phyloP scores from a whole-genome alignment of 2,797 vertebrate species.

The Thunnus albacares region DNA sequence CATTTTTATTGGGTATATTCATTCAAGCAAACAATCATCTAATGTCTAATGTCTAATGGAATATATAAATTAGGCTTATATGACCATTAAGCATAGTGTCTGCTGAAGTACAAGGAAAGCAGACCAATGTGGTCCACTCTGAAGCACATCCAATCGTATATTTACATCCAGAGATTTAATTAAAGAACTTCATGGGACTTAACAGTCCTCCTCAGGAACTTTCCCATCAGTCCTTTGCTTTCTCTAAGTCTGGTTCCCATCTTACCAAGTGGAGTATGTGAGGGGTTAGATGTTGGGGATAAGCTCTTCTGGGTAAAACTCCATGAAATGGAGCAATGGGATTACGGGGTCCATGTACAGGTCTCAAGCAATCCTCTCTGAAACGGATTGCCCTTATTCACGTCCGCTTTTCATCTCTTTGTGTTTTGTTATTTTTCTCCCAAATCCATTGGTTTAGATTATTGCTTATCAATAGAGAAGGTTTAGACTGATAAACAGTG shows the following conservation, averaged over 20 bases:
- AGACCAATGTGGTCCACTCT: not conserved
- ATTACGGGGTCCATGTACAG: slow-evolving; percentile 87
- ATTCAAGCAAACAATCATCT: not conserved
- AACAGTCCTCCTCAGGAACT: slow-evolving; percentile 40
- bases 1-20: not conserved
- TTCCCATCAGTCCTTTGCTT: slow-evolving; percentile 57
- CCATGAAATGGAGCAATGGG: slow-evolving; percentile 93
- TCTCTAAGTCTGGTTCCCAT: slow-evolving; percentile 87
- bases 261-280: slow-evolving; percentile 90
- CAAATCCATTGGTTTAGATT: slow-evolving; percentile 24
- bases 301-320: slow-evolving; percentile 88
- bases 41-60: not conserved
- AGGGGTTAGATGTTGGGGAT: slow-evolving; percentile 87
- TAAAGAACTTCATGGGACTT: slow-evolving; percentile 40
- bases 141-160: slow-evolving; percentile 8
- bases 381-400: slow-evolving; percentile 60
- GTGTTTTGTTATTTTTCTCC: slow-evolving; percentile 37
- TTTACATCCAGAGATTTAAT: slow-evolving; percentile 35
- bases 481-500: slow-evolving; percentile 5
- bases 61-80: not conserved
- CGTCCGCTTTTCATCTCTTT: slow-evolving; percentile 66
- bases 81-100: not conserved
- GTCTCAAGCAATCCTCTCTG: slow-evolving; percentile 78
- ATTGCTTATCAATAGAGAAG: slow-evolving; percentile 4
- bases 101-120: not conserved